Conservation (phyloP, 2,888 invertebrate genomes). For the Congeria kusceri region DNA sequence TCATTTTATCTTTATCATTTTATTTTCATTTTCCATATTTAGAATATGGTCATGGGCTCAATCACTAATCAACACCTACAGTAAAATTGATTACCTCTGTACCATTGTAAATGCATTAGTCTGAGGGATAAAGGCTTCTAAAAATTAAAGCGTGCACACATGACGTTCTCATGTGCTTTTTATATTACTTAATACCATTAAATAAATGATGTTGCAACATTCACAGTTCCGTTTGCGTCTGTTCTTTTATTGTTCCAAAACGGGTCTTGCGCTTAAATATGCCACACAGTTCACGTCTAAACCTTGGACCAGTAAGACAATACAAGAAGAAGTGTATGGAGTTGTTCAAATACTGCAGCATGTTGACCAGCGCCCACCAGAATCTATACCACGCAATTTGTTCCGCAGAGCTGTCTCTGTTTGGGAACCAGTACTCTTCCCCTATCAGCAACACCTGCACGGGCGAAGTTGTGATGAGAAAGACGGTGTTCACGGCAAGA, state of each 20-base stretch:
- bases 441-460: conserved; percentile 75
- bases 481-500: conserved; percentile 73
- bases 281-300: conserved; percentile 67
- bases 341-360: conserved; percentile 78
- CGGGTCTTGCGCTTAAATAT: conserved; percentile 51
- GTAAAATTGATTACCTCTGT: too few relatives aligned
- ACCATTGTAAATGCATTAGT: too few relatives aligned
- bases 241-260: neutral
- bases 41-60: too few relatives aligned
- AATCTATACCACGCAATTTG: conserved; percentile 51
- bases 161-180: too few relatives aligned
- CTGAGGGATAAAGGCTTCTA: too few relatives aligned
- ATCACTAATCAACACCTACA: too few relatives aligned
- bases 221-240: neutral
- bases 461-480: conserved; percentile 74
- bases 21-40: too few relatives aligned
- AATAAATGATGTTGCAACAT: too few relatives aligned
- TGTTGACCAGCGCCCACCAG: conserved; percentile 75
- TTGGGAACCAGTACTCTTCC: conserved; percentile 64
- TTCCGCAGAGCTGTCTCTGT: conserved; percentile 15
- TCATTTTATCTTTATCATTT: too few relatives aligned
- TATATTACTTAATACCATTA: too few relatives aligned
- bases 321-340: conserved; percentile 78
- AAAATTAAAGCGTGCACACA: too few relatives aligned
- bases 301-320: conserved; percentile 75